phyloP scores from a whole-genome alignment of 2,888 invertebrate species.

The Dasysyrphus albostriatus region DNA sequence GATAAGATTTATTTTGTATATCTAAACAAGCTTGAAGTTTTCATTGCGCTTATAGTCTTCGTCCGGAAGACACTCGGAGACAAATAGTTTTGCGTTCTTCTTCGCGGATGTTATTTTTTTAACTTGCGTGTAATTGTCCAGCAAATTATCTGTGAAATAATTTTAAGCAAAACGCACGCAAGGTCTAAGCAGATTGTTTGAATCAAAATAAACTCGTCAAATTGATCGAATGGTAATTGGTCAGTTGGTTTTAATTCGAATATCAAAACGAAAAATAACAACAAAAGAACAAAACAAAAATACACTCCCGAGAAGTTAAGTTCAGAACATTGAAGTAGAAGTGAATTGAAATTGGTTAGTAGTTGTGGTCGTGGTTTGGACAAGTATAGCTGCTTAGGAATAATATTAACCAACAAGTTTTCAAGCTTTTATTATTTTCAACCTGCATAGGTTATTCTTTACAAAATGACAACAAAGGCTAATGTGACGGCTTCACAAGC shows the following conservation, averaged over 20 bases:
- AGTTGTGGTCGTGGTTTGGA: slow-evolving; percentile 50
- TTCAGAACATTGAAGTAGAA: slow-evolving; percentile 36
- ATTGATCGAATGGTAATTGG: slow-evolving; percentile 63
- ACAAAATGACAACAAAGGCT: slow-evolving; percentile 79
- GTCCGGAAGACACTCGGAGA: slow-evolving; percentile 36
- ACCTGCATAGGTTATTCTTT: neutral
- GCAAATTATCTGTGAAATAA: slow-evolving; percentile 49
- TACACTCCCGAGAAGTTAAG: slow-evolving; percentile 19
- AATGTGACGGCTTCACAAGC: slow-evolving; percentile 81
- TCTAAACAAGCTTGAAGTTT: neutral
- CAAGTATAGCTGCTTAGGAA: slow-evolving; percentile 29
- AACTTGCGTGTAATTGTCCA: slow-evolving; percentile 52
- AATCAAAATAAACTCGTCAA: slow-evolving; percentile 60
- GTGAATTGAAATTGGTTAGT: slow-evolving; percentile 53
- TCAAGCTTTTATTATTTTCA: neutral
- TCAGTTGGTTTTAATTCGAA: slow-evolving; percentile 53
- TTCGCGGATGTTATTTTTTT: neutral
- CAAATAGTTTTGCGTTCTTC: neutral
- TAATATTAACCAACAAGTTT: neutral
- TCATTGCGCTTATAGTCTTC: slow-evolving; percentile 12
- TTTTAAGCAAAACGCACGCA: slow-evolving; percentile 60
- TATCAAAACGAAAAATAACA: slow-evolving; percentile 37
- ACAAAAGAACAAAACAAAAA: slow-evolving; percentile 11
- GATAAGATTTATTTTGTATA: slow-evolving; percentile 31
- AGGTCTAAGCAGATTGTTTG: slow-evolving; percentile 43